Base-by-base conservation (phyloP, 2,888 invertebrate species). In the Quadriops clusia region DNA sequence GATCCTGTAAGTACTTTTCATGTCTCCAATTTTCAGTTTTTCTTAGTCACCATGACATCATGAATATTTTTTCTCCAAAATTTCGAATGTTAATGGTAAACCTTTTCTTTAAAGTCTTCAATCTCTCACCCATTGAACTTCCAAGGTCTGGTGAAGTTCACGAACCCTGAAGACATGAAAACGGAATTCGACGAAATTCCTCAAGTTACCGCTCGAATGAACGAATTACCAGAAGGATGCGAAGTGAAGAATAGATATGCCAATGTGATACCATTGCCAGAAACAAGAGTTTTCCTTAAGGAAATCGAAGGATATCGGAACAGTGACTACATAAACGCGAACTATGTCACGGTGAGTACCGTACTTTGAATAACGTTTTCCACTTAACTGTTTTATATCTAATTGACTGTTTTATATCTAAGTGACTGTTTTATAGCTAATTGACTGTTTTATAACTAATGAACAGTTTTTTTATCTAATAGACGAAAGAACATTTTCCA, bases 321-420 rank as follows among this genome's bases (percentile, higher is more conserved):
- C 38, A 77, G 82, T 28, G 86, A 87, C 60, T 94, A 93, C 55
- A 93, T 93, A 45, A 94, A 93, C 54, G 93, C 91, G 39, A 93
- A 89, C 61, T 93, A 74, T 63, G 78, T 93, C 43, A 78, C 82
- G 60, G 91, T 91, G 60, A 74, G 77, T 64, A n/a, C n/a, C n/a
- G n/a, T n/a, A n/a, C n/a, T n/a, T 32, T 7, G 16, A 25, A 36
- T 20, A 12, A 25, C 27, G 5, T 21, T 22, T 13, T 28, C 39
- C 11, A 20, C 16, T n/a, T n/a, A n/a, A n/a, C n/a, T n/a, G n/a
- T n/a, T n/a, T n/a, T n/a, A n/a, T n/a, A n/a, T n/a, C n/a, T n/a
- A n/a, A n/a, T n/a, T n/a, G n/a, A n/a, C n/a, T n/a, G n/a, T n/a
- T n/a, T n/a, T n/a, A n/a, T n/a, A n/a, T n/a, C n/a, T n/a, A n/a